These are phyloP conservation scores for Barbus barbus DNA, from an alignment of 2,113 vertebrate species.

Conservation along the genomic window DNA sequence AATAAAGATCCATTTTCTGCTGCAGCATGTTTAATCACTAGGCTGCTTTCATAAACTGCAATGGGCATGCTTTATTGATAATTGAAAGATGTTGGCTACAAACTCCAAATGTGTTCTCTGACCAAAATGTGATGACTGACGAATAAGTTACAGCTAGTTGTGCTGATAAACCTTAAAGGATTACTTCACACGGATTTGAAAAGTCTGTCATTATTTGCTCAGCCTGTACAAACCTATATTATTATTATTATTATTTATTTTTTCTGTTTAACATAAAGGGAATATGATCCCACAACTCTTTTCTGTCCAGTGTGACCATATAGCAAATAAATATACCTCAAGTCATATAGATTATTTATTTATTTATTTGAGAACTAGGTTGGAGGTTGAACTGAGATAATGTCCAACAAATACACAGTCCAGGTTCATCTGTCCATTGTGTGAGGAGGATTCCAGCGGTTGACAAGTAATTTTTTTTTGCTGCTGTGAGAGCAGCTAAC, in stretches of 20 bases:
- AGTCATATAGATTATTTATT: too few relatives aligned
- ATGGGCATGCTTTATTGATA: constrained; percentile 25
- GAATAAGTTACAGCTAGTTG: not conserved
- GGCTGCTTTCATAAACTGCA: constrained; percentile 17
- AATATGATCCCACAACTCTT: not conserved
- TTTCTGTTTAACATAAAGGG: not conserved
- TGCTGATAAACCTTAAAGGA: constrained; percentile 27
- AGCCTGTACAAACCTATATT: not conserved
- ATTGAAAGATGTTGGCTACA: constrained; percentile 16
- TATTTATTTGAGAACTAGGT: too few relatives aligned
- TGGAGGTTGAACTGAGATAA: too few relatives aligned
- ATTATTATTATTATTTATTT: too few relatives aligned
- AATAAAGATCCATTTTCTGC: constrained; percentile 14
- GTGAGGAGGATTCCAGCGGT: too few relatives aligned
- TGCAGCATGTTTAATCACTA: not conserved
- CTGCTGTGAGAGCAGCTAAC: too few relatives aligned
- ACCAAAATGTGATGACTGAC: constrained; percentile 16
- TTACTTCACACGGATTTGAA: not conserved
- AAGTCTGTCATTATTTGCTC: not conserved
- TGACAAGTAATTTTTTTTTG: too few relatives aligned
- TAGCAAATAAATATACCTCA: not conserved
- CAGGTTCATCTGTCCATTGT: too few relatives aligned
- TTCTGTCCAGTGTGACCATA: not conserved
- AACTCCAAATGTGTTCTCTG: not conserved
- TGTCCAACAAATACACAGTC: too few relatives aligned